Base-by-base conservation (phyloP, 2,888 invertebrate genomes). In the Amiota communis region DNA sequence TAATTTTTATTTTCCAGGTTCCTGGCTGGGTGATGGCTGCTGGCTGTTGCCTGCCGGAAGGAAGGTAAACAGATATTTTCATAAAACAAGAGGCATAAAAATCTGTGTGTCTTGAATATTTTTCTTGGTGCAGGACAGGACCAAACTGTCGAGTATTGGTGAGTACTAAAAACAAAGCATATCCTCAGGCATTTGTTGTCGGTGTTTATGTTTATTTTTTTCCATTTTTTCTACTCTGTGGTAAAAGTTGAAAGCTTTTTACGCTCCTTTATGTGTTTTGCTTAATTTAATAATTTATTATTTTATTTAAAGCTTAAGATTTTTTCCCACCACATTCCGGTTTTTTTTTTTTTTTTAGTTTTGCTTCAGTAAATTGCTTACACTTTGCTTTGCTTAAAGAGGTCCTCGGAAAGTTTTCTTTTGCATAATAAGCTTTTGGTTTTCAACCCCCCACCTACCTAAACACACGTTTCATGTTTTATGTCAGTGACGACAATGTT, bases 251-350 rank as follows among this genome's bases (percentile, higher is more conserved):
- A 46, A 53, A 63, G 23, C 17, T 68, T 23, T 68, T 53, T 68
- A 6, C 12, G 15, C 51, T 68, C 51, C 47, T 23, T 6, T 49
- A 36, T 68, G 15, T 53, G 8, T 57, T 59, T 56, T 57, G 20
- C 48, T 20, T 59, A 57, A 74, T 76, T 74, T 59, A 65, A 75
- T 75, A 75, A 80, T 76, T 79, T 77, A 76, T 74, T 23, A 46
- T 47, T 53, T 75, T 71, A 46, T 72, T 23, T 71, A 67, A 67
- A 49, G 15, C 46, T 46, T 15, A 48, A 59, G n/a, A 15, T 49
- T 51, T 57, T 11, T 12, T 46, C n/a, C 13, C 20, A n/a, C 1
- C 11, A 36, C 10, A n/a, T n/a, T n/a, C n/a, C n/a, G n/a, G n/a
- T n/a, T 23, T 59, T 59, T 70, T 12, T 23, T 70, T 59, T 59